Percentiles rank a stretch among this genome's conserved stretches.
These are phyloP conservation scores for Liparis tanakae DNA, from an alignment of 2,797 vertebrate species.

Conservation along the genomic window DNA sequence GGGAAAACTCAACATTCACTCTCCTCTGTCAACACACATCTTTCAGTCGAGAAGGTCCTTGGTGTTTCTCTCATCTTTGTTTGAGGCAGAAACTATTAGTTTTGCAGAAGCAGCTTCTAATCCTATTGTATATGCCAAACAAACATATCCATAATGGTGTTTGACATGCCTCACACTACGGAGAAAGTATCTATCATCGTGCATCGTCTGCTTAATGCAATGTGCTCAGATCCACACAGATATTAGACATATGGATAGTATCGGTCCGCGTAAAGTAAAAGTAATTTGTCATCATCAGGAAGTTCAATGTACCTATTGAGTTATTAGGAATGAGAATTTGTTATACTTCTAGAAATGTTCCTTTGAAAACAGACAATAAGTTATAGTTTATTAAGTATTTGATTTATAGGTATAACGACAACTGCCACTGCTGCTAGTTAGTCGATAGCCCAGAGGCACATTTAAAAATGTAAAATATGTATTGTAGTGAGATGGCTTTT, in stretches of 20 bases:
- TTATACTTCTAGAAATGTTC: not conserved
- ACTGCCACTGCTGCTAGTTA: constrained; percentile 26
- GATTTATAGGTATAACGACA: constrained; percentile 23
- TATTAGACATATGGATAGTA: not conserved
- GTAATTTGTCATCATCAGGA: not conserved
- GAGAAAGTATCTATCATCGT: not conserved
- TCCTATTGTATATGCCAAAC: not conserved
- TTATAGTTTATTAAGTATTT: constrained; percentile 13
- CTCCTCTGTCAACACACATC: constrained; percentile 13
- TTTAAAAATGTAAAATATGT: constrained; percentile 45
- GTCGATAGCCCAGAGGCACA: constrained; percentile 38
- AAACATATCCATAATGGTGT: not conserved
- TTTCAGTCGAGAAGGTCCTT: constrained; percentile 10
- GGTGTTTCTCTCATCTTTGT: not conserved
- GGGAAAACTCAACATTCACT: not conserved
- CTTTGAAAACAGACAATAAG: constrained; percentile 1
- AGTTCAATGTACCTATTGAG: not conserved
- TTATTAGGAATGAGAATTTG: not conserved
- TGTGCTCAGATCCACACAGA: not conserved
- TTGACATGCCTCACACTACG: not conserved
- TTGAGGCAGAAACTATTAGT: not conserved
- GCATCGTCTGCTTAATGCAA: not conserved
- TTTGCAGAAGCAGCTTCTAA: constrained; percentile 9
- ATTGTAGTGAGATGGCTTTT: constrained; percentile 52
- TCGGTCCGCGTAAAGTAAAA: not conserved